Base-by-base conservation (phyloP, 2,113 vertebrate genomes). In the Talpa occidentalis region DNA sequence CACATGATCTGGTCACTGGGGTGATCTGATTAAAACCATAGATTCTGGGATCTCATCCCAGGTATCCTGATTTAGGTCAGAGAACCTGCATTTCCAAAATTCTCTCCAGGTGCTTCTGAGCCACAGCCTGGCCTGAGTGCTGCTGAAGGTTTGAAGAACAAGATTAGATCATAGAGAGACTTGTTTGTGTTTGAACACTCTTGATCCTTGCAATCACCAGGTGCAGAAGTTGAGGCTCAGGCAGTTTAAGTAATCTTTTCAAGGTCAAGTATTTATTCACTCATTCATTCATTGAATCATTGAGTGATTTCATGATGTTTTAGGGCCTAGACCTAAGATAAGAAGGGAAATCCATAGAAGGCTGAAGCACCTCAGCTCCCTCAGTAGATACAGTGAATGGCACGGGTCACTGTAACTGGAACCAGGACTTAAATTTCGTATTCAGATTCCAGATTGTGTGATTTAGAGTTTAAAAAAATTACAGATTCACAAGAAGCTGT, bases 381-480 rank as follows among this genome's bases (percentile, higher is more conserved):
- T 81, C 9, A 76, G 19, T 62, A 10, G 42, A 30, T 30, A 10
- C 26, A 77, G 21, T 12, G 28, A 7, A 15, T 22, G 32, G 10
- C 35, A 35, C 1, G 74, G 30, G 5, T 84, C 40, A 35, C n/a
- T 19, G 22, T 26, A 69, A 2, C 30, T 44, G 10, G 47, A 88
- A 67, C 12, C 22, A 44, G 24, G 66, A 37, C n/a, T 67, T 28
- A 84, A 62, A 69, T 21, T 40, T 82, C 5, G 5, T 42, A 22
- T 40, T 42, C 49, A 80, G 16, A 69, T 24, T 40, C 35, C 21
- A 30, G 70, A 70, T 60, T 22, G 88, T 90, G 64, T 52, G 54
- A 19, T 81, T 94, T 83, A 10, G 28, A 77, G 85, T 90, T 73
- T 30, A 30, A 91, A 93, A 88, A 42, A 70, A 78, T 59, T 49